A percentile compares a stretch with the other conserved stretches of the same genome.
phyloP scores from a whole-genome alignment of 2,797 vertebrate genomes.

The Sebastes kiyomatsui region DNA sequence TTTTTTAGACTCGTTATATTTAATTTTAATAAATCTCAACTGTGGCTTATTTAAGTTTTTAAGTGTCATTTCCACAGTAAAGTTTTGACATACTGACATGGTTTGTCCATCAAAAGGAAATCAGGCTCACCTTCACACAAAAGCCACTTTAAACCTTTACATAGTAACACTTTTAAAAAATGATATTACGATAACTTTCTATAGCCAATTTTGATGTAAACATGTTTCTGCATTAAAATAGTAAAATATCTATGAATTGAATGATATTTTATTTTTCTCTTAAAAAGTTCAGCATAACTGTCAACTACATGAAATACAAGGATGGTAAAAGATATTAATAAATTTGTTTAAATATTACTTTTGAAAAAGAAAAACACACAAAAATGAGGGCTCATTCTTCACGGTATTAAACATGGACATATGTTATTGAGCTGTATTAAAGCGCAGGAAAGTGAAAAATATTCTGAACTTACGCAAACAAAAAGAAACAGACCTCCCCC shows the following conservation, averaged over 20 bases:
- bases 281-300: conserved; percentile 30
- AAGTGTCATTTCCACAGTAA: conserved; percentile 29
- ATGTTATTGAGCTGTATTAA: conserved; percentile 24
- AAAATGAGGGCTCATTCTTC: conserved; percentile 26
- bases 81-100: conserved; percentile 10
- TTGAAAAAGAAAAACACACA: conserved; percentile 21
- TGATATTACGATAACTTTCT: conserved; percentile 19
- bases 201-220: conserved; percentile 68
- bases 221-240: conserved; percentile 48
- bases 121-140: conserved; percentile 30
- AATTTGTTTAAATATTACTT: conserved; percentile 8
- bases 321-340: conserved; percentile 9
- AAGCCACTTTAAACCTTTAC: conserved; percentile 37
- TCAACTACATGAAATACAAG: conserved; percentile 42
- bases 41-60: conserved; percentile 27
- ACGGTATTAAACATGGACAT: conserved; percentile 43
- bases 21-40: conserved; percentile 45
- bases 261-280: conserved; percentile 18
- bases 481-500: conserved; percentile 8
- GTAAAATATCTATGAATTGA: conserved; percentile 25
- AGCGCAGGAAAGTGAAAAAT: conserved; percentile 33
- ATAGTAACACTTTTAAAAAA: conserved; percentile 38
- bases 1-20: conserved; percentile 8
- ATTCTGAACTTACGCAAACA: neutral
- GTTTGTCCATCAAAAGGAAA: conserved; percentile 38